Evolutionary conservation across 2,888 invertebrate species (phyloP).

Genomic region (Labia minor): DNA sequence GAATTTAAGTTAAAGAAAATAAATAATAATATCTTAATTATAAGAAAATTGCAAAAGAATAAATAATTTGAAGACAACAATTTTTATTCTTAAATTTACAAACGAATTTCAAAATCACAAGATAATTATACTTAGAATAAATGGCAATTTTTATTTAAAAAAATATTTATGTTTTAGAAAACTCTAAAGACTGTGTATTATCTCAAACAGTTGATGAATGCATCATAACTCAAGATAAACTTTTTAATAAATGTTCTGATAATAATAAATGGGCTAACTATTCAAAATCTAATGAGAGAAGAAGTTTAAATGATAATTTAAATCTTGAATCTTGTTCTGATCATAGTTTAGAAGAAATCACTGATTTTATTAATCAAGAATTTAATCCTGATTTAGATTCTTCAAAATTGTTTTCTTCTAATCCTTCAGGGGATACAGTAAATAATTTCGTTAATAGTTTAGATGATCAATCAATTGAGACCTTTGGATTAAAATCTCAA

Average conservation of each 20-base stretch:
- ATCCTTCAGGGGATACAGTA: neutral
- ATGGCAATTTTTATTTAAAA: neutral
- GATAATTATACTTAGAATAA: too few species aligned
- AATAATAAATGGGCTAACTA: neutral
- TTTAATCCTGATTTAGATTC: neutral
- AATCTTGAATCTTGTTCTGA: neutral
- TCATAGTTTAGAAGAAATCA: neutral
- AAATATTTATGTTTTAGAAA: neutral
- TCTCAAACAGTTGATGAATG: neutral
- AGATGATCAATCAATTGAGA: too few species aligned
- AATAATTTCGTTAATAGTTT: neutral
- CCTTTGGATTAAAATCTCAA: too few species aligned
- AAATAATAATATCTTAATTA: too few species aligned
- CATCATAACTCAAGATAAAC: neutral
- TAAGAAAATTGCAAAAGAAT: too few species aligned
- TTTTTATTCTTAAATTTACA: too few species aligned
- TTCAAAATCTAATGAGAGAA: neutral
- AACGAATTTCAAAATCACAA: too few species aligned
- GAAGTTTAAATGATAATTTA: neutral
- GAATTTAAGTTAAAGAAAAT: too few species aligned
- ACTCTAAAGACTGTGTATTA: neutral
- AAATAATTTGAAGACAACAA: too few species aligned
- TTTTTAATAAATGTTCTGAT: neutral
- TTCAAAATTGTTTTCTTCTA: neutral
- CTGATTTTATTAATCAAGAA: neutral